Evolutionary conservation across 1,140 invertebrate genomes (phyloP), one percentile per base, ranked within the genome.

Genomic region (Lithobius niger): DNA sequence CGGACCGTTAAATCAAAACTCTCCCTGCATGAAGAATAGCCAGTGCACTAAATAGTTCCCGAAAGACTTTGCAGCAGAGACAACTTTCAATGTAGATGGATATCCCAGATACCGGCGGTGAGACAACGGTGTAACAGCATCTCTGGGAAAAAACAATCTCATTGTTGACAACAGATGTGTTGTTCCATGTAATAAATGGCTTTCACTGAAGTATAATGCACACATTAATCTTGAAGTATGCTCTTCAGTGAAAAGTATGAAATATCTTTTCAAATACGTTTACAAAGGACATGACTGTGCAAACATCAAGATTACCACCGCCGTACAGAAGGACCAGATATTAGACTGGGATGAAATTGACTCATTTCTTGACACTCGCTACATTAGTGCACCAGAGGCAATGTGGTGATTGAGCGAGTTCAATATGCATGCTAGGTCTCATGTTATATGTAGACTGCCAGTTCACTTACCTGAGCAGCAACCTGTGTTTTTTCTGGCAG

Each of bases 331-430:
- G n/a, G 31, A 36, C 10, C 57, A 49, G 21, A 26, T 15, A 10
- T 61, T 62, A 58, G 49, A 55, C 19, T 59, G 62, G 22, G 68
- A 74, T 56, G 69, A 74, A 64, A 62, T 74, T 2, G 52, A 27
- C 3, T 21, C 1, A 3, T 71, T 65, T 54, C 54, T 70, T 61
- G 60, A 60, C 49, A 70, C 66, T 51, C 59, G 70, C 22, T 75
- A 74, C 64, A 64, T 74, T 15, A 70, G 67, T 45, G 60, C 62
- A 54, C 61, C 59, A 55, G 69, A 74, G 63, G 71, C 71, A 42
- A 57, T 61, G 52, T 74, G 69, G 69, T 55, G 64, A 43, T 68
- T 74, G 28, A 63, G 69, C 6, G 44, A 58, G 42, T 70, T 68
- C 54, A 58, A 59, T n/a, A 64, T 72, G 26, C 66, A 70, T 49